Evolutionary conservation across 2,888 invertebrate species (phyloP), one percentile per base, ranked within the genome.

Genomic region (Drosophila mimetica): DNA sequence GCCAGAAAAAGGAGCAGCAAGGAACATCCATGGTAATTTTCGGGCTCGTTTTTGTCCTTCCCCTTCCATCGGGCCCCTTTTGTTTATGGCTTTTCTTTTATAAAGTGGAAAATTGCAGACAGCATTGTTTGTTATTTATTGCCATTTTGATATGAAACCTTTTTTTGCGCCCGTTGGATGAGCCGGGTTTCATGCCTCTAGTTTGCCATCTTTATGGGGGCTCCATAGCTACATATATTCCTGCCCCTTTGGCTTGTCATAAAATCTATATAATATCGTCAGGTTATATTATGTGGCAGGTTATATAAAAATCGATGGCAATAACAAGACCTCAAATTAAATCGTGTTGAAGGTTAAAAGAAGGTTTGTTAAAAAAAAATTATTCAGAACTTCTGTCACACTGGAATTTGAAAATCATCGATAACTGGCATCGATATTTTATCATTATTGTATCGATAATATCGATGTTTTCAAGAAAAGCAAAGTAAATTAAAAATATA

Each of bases 21-120:
- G 83, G 48, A 86, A 84, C 79, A 81, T 65, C 73, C 86, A 82
- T 85, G 76, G 87, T 87, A 85, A 81, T 87, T 85, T 81, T 78
- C 74, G 71, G 80, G 80, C 88, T 76, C 60, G 86, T 61, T 61
- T 60, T 63, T 46, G 61, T 60, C 42, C 54, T 13, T 18, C 36
- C 36, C 25, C 65, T 59, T 63, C 59, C 59, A 50, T 36, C 42
- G 14, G 41, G 39, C 47, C 66, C 47, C 76, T 74, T 81, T 82
- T 79, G 88, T 87, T 82, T 87, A 86, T 86, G 65, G 88, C 79
- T 71, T 71, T 85, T 74, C 67, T 76, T 85, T 85, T 86, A 82
- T 82, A 86, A 88, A 82, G 88, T 82, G 82, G 82, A 88, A 82
- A 88, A 82, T 82, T 82, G 88, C 88, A 82, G 88, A 82, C 82